Evolutionary conservation across 2,797 vertebrate genomes (phyloP).

Genomic region (Sus cebifrons): DNA sequence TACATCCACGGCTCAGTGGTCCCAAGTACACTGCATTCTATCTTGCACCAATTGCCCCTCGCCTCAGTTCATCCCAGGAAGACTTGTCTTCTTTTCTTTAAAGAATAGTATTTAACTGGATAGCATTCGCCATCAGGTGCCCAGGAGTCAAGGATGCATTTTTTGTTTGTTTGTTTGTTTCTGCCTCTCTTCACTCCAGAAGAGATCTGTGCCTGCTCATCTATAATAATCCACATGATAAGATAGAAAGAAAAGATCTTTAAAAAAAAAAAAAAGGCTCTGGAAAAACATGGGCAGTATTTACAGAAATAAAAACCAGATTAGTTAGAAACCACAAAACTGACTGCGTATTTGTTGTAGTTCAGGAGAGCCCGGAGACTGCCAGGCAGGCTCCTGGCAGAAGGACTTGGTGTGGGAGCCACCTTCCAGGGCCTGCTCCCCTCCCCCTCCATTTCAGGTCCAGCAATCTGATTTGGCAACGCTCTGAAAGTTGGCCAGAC

Average conservation of each 20-base stretch:
- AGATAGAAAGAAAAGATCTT: neutral
- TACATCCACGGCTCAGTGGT: neutral
- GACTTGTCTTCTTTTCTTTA: neutral
- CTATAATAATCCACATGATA: neutral
- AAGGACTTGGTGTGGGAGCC: neutral
- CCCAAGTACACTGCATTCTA: fast-evolving
- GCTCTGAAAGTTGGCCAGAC: neutral
- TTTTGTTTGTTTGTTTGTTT: no score
- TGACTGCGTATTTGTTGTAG: neutral
- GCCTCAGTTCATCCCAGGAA: neutral
- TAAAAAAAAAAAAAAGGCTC: neutral
- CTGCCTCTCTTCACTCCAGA: neutral
- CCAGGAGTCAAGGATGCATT: neutral
- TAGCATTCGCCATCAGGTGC: neutral
- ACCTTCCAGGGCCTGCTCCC: neutral
- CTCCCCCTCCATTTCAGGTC: neutral
- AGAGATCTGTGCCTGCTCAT: neutral
- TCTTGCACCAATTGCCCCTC: neutral
- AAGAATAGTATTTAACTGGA: neutral
- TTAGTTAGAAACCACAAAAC: neutral
- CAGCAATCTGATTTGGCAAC: neutral
- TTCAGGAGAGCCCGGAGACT: neutral
- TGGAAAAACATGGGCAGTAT: neutral
- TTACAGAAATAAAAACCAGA: neutral
- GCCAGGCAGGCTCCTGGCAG: neutral